phyloP scores from a whole-genome alignment of 2,888 invertebrate species.

The Cosmorhoe ocellata region DNA sequence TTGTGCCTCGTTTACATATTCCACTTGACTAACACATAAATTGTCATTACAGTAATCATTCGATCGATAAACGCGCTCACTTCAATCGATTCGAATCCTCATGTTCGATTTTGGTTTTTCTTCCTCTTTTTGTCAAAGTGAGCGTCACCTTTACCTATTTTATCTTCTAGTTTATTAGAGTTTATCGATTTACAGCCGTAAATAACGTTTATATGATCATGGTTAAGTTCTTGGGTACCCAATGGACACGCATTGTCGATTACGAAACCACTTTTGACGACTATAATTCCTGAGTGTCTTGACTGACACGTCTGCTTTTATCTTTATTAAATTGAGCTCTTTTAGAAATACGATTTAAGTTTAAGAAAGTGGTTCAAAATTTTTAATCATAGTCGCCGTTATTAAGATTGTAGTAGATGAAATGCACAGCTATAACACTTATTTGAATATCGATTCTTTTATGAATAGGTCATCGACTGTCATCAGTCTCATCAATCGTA shows the following conservation, averaged over 20 bases:
- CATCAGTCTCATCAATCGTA: slow-evolving; percentile 27
- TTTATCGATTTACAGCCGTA: slow-evolving; percentile 66
- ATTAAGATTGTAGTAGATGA: slow-evolving; percentile 29
- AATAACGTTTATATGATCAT: slow-evolving; percentile 55
- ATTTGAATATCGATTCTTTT: slow-evolving; percentile 28
- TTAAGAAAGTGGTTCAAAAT: slow-evolving; percentile 6
- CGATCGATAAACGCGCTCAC: slow-evolving; percentile 63
- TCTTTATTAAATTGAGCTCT: slow-evolving; percentile 45
- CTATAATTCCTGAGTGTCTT: slow-evolving; percentile 39
- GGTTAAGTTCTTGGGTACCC: slow-evolving; percentile 12
- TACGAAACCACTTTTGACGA: slow-evolving; percentile 44
- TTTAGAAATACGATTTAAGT: slow-evolving; percentile 3
- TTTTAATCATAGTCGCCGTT: slow-evolving; percentile 27
- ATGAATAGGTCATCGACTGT: slow-evolving; percentile 23
- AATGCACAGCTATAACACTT: slow-evolving; percentile 28
- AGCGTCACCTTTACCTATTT: slow-evolving; percentile 51
- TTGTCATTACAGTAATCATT: slow-evolving; percentile 77
- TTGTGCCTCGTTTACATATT: slow-evolving; percentile 73
- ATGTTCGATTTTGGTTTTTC: slow-evolving; percentile 11
- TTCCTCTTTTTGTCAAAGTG: slow-evolving; percentile 44
- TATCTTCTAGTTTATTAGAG: slow-evolving; percentile 60
- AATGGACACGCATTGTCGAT: slow-evolving; percentile 51
- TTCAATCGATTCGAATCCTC: slow-evolving; percentile 64
- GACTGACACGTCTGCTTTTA: slow-evolving; percentile 39
- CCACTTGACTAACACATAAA: slow-evolving; percentile 69